Percentiles rank a stretch among this genome's conserved stretches.
phyloP scores from a whole-genome alignment of 1,140 invertebrate species.

The Drusus annulatus region DNA sequence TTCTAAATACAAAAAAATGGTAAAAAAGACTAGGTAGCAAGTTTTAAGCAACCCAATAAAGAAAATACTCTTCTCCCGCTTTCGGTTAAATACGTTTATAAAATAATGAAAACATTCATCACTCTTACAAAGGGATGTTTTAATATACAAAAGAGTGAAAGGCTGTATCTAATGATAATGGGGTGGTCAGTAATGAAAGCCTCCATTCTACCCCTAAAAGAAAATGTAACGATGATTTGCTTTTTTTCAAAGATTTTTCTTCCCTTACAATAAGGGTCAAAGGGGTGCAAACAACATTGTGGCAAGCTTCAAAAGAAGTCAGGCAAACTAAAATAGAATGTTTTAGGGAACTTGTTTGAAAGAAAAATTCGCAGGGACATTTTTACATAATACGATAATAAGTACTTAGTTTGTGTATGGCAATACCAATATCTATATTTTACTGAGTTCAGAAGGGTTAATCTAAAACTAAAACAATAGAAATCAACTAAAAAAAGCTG shows the following conservation, averaged over 20 bases:
- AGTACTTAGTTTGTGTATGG: too few species aligned
- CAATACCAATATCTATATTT: too few species aligned
- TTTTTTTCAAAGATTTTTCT: conserved; percentile 3
- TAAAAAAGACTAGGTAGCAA: too few species aligned
- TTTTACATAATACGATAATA: background rate
- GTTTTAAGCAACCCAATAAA: background rate
- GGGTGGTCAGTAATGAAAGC: conserved; percentile 33
- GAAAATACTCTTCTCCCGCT: background rate
- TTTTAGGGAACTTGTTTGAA: background rate
- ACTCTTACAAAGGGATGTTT: conserved; percentile 30
- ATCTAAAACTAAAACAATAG: too few species aligned
- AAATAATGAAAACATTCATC: conserved; percentile 36
- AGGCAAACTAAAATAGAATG: too few species aligned
- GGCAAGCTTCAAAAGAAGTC: too few species aligned
- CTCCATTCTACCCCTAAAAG: conserved; percentile 20
- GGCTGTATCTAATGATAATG: conserved; percentile 38
- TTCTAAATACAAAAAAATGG: too few species aligned
- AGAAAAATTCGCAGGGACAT: background rate
- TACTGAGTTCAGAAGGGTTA: too few species aligned
- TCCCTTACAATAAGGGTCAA: too few species aligned
- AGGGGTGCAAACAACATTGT: too few species aligned
- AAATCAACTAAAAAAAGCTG: too few species aligned
- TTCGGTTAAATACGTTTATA: background rate
- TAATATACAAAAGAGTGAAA: conserved; percentile 41
- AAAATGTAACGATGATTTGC: conserved; percentile 31